Evolutionary conservation across 2,888 invertebrate species (phyloP), one percentile per base, ranked within the genome.

Genomic region (Rhagonycha fulva): DNA sequence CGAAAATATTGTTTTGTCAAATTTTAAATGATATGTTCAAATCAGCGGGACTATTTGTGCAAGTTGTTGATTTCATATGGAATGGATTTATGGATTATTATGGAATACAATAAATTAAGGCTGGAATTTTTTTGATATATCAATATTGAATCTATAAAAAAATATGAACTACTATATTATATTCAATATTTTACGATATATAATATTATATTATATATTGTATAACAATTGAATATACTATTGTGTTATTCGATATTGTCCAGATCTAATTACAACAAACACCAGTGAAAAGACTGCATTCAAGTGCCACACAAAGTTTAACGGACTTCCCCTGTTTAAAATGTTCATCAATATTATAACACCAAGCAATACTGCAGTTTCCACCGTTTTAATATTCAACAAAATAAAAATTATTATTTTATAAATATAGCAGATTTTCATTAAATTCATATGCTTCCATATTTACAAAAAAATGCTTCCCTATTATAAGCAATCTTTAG

Each of bases 401-500:
- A 5, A 2, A 2, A 63, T 24, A 24, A 63, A 24, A 24, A 63
- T 24, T 63, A 63, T 23, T 63, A 63, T 63, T 63, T 12, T 12
- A 63, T 63, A 63, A 63, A 63, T 63, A 32, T 63, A 11, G 63
- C 63, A 63, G 63, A 71, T 69, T 68, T 71, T 67, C 70, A 72
- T 76, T 73, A 62, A 69, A 77, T 78, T 82, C 82, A 85, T 81
- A 85, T 82, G 84, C 84, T 85, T 85, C 85, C 84, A 84, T 78
- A 82, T 80, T 77, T 81, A 19, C 79, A 83, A 82, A 81, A 78
- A 81, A 79, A 85, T 83, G 85, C 86, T 86, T 86, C 85, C 85
- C 82, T 79, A 81, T 75, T 32, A 80, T 77, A 82, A 82, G 81
- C 81, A 82, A 82, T 82, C 78, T 80, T 76, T 80, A 78, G 75